A percentile compares a stretch with the other conserved stretches of the same genome.
Evolutionary conservation across 1,140 invertebrate species (phyloP).

Genomic region (Neodiprion pinetum): DNA sequence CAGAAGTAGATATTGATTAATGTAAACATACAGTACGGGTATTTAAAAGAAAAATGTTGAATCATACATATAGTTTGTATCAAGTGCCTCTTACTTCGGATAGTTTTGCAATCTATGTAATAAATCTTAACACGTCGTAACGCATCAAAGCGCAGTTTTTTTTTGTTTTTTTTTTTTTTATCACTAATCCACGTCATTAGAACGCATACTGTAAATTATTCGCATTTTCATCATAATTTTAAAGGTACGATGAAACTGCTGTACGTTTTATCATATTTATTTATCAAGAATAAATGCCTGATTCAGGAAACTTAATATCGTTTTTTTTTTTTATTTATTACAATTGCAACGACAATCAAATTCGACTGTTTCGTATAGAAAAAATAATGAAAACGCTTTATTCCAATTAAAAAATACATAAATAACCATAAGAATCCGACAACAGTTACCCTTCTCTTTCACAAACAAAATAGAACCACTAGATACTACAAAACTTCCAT

Average conservation of each 20-base stretch:
- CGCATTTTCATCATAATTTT: not conserved
- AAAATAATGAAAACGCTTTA: not conserved
- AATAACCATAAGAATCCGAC: not conserved
- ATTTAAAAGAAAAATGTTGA: too few relatives aligned
- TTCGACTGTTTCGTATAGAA: not conserved
- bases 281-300: not conserved
- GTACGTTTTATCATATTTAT: not conserved
- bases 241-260: not conserved
- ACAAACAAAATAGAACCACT: too few relatives aligned
- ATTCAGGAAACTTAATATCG: not conserved
- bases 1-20: constrained; percentile 52
- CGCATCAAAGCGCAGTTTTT: too few relatives aligned
- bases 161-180: not conserved
- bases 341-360: not conserved
- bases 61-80: too few relatives aligned
- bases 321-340: not conserved
- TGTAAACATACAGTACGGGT: not conserved
- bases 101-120: not conserved
- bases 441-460: too few relatives aligned
- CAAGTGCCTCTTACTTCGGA: not conserved
- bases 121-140: not conserved
- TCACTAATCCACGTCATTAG: not conserved
- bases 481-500: too few relatives aligned
- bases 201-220: not conserved
- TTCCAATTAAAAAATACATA: constrained; percentile 4